Evolutionary conservation across 2,797 vertebrate species (phyloP), one percentile per base, ranked within the genome.

Genomic region (Oreochromis mossambicus): DNA sequence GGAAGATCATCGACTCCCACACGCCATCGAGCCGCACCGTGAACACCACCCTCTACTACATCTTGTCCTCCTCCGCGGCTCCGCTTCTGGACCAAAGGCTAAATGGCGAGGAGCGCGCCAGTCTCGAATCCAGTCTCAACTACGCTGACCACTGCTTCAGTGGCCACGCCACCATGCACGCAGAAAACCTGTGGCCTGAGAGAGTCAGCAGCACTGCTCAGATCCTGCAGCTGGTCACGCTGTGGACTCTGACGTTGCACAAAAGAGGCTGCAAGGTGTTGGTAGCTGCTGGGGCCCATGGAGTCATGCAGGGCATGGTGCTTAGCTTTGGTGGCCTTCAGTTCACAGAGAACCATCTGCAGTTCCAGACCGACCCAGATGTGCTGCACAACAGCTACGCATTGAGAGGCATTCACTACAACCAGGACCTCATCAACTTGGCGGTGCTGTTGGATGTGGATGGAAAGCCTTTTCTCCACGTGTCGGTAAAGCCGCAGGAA

Each of bases 121-220:
- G 92, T 15, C 96, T 99, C 58, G 98, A 98, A 89, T 95, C 97
- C 36, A 98, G 96, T 54, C 96, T 99, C 84, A 99, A 97, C 95
- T 99, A 99, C 0, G 98, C 98, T 0, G 98, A 99, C 92, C 98
- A 99, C 94, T 99, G 98, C 95, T 99, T 99, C 96, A 99, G 98
- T 0, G 98, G 98, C 89, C 98, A 99, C 0, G 98, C 98, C 10
- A 99, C 98, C 90, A 99, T 99, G 98, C 98, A 99, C 0, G 98
- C 98, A 0, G 96, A 98, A 95, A 99, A 98, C 95, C 97, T 99
- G 89, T 99, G 98, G 98, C 98, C 98, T 0, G 96, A 96, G 29
- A 95, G 81, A 15, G 94, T 99, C 75, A 94, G 94, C 88, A 96
- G 96, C 0, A 79, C 97, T 0, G 85, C 93, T 5, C 98, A 99